Percentiles rank a stretch among this genome's conserved stretches.
Evolutionary conservation across 2,797 vertebrate species (phyloP).

Genomic region (Cuculus canorus): DNA sequence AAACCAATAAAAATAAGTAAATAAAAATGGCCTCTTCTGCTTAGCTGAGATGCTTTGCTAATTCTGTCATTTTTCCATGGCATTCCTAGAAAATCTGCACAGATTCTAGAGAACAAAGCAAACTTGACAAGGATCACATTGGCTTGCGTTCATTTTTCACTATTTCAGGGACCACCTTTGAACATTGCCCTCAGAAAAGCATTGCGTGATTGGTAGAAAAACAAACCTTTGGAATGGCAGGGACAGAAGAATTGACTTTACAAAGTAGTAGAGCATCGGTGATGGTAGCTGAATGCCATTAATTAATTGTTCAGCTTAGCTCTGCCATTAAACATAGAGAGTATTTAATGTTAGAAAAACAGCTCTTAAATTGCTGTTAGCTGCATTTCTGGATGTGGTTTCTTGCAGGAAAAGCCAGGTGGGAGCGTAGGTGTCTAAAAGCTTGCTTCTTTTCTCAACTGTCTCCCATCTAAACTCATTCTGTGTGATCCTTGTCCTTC

Average conservation of each 20-base stretch:
- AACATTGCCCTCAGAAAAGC: neutral
- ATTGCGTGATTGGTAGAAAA: neutral
- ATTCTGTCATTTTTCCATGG: neutral
- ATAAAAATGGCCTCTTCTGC: neutral
- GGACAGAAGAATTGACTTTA: neutral
- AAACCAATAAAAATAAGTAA: neutral
- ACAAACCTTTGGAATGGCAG: neutral
- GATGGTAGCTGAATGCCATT: neutral
- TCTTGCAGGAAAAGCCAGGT: neutral
- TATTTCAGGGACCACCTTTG: neutral
- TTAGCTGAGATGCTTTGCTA: neutral
- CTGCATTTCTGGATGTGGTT: neutral
- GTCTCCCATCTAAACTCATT: constrained; percentile 1
- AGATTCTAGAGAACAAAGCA: neutral
- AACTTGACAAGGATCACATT: neutral
- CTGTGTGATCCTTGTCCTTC: neutral
- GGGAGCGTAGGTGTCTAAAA: neutral
- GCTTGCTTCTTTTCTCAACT: neutral
- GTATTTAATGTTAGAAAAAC: neutral
- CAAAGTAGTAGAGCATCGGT: neutral
- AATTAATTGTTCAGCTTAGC: neutral
- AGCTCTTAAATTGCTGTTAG: neutral
- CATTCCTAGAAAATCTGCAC: neutral
- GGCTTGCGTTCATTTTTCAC: neutral
- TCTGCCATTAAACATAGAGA: neutral